A percentile compares a stretch with the other conserved stretches of the same genome.
These are phyloP conservation scores for Bombus cullumanus DNA, from an alignment of 1,140 invertebrate species.

Conservation along the genomic window DNA sequence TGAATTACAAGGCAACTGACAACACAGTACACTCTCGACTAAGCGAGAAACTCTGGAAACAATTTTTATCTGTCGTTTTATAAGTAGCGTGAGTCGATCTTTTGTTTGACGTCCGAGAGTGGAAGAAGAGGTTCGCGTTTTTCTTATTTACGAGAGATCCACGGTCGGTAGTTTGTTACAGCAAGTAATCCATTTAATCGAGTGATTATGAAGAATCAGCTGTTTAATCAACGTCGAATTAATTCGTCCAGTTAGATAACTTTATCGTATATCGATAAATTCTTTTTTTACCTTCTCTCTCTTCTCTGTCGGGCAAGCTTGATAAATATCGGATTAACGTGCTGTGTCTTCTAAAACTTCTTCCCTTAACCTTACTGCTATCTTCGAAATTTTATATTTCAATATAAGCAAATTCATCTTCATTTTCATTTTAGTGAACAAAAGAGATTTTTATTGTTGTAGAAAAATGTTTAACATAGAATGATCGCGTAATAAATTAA, in stretches of 20 bases:
- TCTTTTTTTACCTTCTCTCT: not conserved
- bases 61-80: not conserved
- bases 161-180: too few species aligned
- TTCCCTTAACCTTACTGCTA: too few species aligned
- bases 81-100: not conserved
- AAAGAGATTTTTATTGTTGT: not conserved
- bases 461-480: too few species aligned
- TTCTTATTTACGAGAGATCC: not conserved
- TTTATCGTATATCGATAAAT: not conserved
- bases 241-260: conserved; percentile 5
- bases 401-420: not conserved
- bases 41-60: not conserved
- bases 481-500: too few species aligned
- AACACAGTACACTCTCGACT: not conserved
- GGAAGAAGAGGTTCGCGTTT: not conserved
- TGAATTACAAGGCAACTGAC: not conserved
- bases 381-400: not conserved
- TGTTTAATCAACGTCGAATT: not conserved
- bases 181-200: not conserved
- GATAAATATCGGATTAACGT: conserved; percentile 7
- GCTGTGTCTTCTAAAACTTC: conserved; percentile 24
- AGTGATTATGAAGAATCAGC: too few species aligned
- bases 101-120: not conserved
- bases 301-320: not conserved
- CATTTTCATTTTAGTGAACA: too few species aligned